phyloP scores from a whole-genome alignment of 2,113 vertebrate species.

The Misgurnus anguillicaudatus region DNA sequence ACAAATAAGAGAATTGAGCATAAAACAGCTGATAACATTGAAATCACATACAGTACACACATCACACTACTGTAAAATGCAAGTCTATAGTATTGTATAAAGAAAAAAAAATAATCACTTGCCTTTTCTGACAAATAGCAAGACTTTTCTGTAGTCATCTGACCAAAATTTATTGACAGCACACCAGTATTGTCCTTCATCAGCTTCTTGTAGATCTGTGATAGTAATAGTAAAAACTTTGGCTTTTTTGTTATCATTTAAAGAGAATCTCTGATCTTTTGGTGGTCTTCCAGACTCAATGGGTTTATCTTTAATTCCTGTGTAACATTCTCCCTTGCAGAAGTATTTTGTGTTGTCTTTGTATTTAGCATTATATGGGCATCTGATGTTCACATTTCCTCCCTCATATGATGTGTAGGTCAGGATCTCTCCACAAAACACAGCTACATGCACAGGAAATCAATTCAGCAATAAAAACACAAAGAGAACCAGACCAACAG shows the following conservation, averaged over 20 bases:
- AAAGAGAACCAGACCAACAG: neutral
- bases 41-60: neutral
- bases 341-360: neutral
- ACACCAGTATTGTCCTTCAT: slow-evolving; percentile 62
- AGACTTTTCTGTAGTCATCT: slow-evolving; percentile 49
- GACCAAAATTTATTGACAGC: neutral
- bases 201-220: slow-evolving; percentile 48
- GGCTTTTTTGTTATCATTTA: slow-evolving; percentile 34
- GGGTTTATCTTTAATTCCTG: neutral
- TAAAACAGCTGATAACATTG: neutral
- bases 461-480: neutral
- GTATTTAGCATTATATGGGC: neutral
- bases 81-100: no score
- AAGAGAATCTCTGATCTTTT: slow-evolving; percentile 49
- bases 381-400: slow-evolving; percentile 7
- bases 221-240: slow-evolving; percentile 60
- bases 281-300: neutral
- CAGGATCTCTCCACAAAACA: neutral
- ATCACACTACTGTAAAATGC: no score
- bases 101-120: no score
- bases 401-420: neutral
- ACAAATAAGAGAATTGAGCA: neutral
- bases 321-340: neutral
- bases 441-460: neutral
- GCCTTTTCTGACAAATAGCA: slow-evolving; percentile 47